phyloP scores from a whole-genome alignment of 2,113 vertebrate genomes.

The Dasyurus viverrinus region DNA sequence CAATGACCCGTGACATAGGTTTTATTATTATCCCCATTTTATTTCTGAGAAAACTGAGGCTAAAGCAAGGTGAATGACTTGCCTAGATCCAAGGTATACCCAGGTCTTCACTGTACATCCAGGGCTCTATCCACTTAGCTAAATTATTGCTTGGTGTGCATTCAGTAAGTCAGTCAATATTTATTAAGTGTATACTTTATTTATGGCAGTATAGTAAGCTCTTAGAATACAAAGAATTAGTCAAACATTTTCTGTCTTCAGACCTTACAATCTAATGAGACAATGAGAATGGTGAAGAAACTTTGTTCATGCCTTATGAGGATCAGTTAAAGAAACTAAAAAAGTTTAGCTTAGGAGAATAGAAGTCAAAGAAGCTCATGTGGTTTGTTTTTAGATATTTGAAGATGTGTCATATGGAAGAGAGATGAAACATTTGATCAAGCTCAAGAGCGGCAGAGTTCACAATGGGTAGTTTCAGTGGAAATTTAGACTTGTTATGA shows the following conservation, averaged over 20 bases:
- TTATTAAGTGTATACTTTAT: neutral
- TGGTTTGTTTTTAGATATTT: neutral
- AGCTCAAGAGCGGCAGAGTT: neutral
- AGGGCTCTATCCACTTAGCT: neutral
- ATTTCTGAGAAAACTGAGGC: neutral
- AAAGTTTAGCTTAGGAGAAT: neutral
- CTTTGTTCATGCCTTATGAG: neutral
- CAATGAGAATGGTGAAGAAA: neutral
- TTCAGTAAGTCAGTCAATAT: neutral
- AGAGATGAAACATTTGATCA: neutral
- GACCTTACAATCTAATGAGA: neutral
- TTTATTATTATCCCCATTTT: neutral
- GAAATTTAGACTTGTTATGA: neutral
- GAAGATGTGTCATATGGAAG: neutral
- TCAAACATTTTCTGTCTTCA: neutral
- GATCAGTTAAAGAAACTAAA: neutral
- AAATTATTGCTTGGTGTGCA: neutral
- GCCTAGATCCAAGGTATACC: neutral
- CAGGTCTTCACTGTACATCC: neutral
- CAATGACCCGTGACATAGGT: neutral
- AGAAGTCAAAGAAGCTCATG: neutral
- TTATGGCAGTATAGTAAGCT: neutral
- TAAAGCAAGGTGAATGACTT: neutral
- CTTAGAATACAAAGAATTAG: neutral
- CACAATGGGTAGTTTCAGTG: neutral